These are phyloP conservation scores for Liparis tanakae DNA, from an alignment of 2,797 vertebrate genomes.

Conservation along the genomic window DNA sequence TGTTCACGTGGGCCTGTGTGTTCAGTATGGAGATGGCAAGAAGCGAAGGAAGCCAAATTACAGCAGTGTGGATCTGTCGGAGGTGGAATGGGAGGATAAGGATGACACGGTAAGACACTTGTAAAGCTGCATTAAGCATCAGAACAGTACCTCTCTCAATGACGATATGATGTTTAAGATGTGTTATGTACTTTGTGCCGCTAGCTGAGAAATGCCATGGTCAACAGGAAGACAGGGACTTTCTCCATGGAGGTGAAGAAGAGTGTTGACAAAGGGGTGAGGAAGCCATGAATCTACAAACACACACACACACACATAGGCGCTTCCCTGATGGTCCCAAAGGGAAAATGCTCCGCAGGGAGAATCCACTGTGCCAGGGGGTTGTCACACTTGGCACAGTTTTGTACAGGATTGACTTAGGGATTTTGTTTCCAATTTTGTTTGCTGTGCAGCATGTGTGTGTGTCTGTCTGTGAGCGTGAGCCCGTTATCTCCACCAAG, in stretches of 20 bases:
- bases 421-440: conserved; percentile 75
- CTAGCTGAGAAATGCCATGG: conserved; percentile 97
- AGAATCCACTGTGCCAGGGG: conserved; percentile 61
- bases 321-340: conserved; percentile 35
- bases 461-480: conserved; percentile 62
- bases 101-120: conserved; percentile 83
- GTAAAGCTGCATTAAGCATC: conserved; percentile 8
- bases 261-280: conserved; percentile 98
- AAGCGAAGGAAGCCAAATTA: conserved; percentile 96
- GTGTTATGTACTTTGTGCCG: conserved; percentile 52
- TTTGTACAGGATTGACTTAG: conserved; percentile 64
- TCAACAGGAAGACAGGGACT: conserved; percentile 95
- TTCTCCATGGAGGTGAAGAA: conserved; percentile 99
- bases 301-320: conserved; percentile 37
- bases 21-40: conserved; percentile 94
- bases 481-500: conserved; percentile 79
- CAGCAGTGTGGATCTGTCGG: conserved; percentile 97
- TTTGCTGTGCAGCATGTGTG: conserved; percentile 68
- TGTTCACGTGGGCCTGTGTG: conserved; percentile 39
- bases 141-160: not conserved
- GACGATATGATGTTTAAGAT: conserved; percentile 12
- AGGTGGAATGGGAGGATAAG: conserved; percentile 98
- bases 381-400: conserved; percentile 64
- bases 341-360: conserved; percentile 55
- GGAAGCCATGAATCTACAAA: conserved; percentile 46